Evolutionary conservation across 2,113 vertebrate genomes (phyloP).

Genomic region (Dasyornis broadbenti): DNA sequence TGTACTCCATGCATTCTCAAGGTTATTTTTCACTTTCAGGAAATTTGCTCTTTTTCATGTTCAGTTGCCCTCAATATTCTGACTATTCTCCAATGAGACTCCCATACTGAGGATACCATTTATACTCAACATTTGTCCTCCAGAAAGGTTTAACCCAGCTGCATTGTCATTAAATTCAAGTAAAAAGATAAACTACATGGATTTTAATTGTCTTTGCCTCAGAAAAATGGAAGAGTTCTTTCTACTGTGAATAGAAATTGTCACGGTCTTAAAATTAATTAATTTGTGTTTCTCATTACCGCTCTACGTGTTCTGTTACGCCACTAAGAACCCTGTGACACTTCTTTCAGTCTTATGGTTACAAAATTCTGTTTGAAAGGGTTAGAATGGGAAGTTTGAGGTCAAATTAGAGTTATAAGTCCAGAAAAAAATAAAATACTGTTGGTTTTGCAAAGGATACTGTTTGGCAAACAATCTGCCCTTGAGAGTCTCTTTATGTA

Average conservation of each 20-base stretch:
- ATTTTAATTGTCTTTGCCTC: slow-evolving; percentile 22
- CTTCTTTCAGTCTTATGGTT: not conserved
- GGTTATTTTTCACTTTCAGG: not conserved
- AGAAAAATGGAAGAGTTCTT: slow-evolving; percentile 5
- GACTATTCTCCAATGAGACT: not conserved
- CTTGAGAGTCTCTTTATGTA: slow-evolving; percentile 1
- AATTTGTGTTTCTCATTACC: not conserved
- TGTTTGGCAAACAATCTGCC: not conserved
- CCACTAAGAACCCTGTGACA: not conserved
- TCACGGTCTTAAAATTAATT: slow-evolving; percentile 11
- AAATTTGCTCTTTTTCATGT: not conserved
- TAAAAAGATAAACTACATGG: not conserved
- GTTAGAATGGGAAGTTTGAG: not conserved
- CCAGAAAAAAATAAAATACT: slow-evolving; percentile 17
- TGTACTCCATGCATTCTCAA: not conserved
- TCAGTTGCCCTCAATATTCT: not conserved
- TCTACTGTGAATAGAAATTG: slow-evolving; percentile 31
- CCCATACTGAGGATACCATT: not conserved
- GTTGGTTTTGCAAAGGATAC: not conserved
- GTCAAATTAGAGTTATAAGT: not conserved
- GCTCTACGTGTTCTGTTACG: not conserved
- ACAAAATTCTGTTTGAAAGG: not conserved
- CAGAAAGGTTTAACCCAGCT: slow-evolving; percentile 17
- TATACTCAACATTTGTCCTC: not conserved
- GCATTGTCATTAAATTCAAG: slow-evolving; percentile 38